These are phyloP conservation scores for Drosophila cardini DNA, from an alignment of 1,140 invertebrate genomes.

Conservation along the genomic window DNA sequence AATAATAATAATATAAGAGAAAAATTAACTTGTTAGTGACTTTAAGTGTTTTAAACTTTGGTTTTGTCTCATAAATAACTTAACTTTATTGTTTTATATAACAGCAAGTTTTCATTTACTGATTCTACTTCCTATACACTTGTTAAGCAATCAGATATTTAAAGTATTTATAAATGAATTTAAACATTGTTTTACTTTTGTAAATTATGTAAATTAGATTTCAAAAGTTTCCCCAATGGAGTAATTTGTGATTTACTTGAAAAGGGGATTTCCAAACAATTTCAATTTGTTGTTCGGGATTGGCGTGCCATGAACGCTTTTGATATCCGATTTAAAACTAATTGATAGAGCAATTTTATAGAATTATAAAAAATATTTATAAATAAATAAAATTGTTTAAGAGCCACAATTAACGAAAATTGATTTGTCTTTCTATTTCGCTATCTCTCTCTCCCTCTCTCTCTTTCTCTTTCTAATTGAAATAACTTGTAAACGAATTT, in stretches of 20 bases:
- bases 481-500: constrained; percentile 32
- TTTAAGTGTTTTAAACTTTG: background rate
- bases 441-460: background rate
- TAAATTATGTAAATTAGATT: constrained; percentile 2
- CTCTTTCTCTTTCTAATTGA: constrained; percentile 51
- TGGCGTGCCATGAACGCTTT: constrained; percentile 22
- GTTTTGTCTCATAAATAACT: background rate
- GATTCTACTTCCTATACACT: background rate
- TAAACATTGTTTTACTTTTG: background rate
- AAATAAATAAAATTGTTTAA: background rate
- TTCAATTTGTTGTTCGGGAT: background rate
- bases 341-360: constrained; percentile 43
- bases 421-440: constrained; percentile 54
- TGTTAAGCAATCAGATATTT: background rate
- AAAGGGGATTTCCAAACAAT: background rate
- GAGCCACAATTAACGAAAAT: constrained; percentile 63
- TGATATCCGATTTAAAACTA: constrained; percentile 21
- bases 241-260: constrained; percentile 7
- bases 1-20: background rate
- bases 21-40: background rate
- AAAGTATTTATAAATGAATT: background rate
- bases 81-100: background rate
- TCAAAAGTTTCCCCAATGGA: background rate
- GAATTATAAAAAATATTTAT: background rate
- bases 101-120: background rate